A percentile compares a stretch with the other conserved stretches of the same genome.
Conservation (phyloP, 2,888 invertebrate genomes). For the Apocheima hispidaria region DNA sequence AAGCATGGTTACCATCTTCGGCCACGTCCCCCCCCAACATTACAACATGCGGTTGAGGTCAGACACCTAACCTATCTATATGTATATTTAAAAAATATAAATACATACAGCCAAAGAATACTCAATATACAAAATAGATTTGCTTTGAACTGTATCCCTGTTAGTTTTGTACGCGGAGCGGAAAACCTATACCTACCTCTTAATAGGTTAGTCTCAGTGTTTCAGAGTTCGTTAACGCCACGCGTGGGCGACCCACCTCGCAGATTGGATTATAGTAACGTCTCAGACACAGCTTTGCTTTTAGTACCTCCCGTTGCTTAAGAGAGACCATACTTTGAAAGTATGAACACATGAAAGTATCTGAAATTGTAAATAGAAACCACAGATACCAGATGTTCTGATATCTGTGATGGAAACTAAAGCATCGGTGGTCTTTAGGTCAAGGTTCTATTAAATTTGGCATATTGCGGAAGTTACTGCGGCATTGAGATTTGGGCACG, state of each 20-base stretch:
- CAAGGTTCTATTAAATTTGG: background rate
- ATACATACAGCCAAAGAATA: no score
- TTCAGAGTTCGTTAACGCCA: slow-evolving; percentile 44
- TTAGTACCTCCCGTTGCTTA: background rate
- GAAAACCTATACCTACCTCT: slow-evolving; percentile 21
- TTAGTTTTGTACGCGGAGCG: background rate
- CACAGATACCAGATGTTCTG: no score
- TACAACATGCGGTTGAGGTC: no score
- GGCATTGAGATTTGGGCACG: background rate
- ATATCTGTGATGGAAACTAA: no score
- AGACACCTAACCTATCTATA: background rate
- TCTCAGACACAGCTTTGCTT: slow-evolving; percentile 1
- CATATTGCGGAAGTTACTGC: background rate
- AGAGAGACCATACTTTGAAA: background rate
- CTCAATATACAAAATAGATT: no score
- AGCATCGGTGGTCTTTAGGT: no score
- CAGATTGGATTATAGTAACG: slow-evolving; percentile 28
- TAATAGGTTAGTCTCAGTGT: slow-evolving; percentile 27
- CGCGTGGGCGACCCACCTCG: slow-evolving; percentile 44
- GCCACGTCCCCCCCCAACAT: background rate
- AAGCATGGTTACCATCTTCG: no score
- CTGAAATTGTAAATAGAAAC: background rate
- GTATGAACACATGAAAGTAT: background rate
- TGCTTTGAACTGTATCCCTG: background rate
- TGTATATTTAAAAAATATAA: no score